A percentile compares a stretch with the other conserved stretches of the same genome.
Conservation (phyloP, 2,113 vertebrate species). For the Pionites leucogaster region DNA sequence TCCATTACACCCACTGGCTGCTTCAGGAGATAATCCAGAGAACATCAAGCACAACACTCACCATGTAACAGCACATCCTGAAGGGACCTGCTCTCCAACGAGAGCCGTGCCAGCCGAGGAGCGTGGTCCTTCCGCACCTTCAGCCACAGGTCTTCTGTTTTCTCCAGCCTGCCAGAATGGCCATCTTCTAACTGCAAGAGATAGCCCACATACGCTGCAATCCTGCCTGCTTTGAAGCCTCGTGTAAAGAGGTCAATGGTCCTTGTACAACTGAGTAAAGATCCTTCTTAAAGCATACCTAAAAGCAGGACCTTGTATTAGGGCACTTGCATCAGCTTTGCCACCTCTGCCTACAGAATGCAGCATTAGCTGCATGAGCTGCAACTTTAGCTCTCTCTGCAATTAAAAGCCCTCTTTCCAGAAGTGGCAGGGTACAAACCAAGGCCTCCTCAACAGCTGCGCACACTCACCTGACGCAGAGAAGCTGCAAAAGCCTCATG, state of each 20-base stretch:
- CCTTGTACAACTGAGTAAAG: neutral
- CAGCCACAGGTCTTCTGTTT: slow-evolving; percentile 96
- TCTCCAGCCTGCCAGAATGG: slow-evolving; percentile 94
- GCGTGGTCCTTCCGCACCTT: slow-evolving; percentile 96
- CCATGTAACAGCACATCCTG: slow-evolving; percentile 91
- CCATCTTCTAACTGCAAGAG: slow-evolving; percentile 88
- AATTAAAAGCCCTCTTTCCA: neutral
- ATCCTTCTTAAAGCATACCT: neutral
- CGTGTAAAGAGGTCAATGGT: neutral
- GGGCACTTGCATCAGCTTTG: neutral
- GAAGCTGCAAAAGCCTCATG: slow-evolving; percentile 97
- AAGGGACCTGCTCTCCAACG: slow-evolving; percentile 94
- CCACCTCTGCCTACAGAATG: neutral
- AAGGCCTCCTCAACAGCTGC: neutral
- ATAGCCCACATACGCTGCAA: fast-evolving
- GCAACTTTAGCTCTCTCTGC: neutral
- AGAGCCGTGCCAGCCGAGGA: slow-evolving; percentile 91
- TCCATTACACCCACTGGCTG: neutral
- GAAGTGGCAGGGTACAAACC: fast-evolving
- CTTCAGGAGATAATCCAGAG: neutral
- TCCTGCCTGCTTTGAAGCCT: neutral
- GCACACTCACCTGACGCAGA: slow-evolving; percentile 84
- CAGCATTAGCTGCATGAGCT: neutral
- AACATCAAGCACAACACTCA: slow-evolving; percentile 59
- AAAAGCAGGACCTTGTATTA: fast-evolving